A percentile compares a stretch with the other conserved stretches of the same genome.
phyloP scores from a whole-genome alignment of 2,888 invertebrate species.

The Thymelicus sylvestris region DNA sequence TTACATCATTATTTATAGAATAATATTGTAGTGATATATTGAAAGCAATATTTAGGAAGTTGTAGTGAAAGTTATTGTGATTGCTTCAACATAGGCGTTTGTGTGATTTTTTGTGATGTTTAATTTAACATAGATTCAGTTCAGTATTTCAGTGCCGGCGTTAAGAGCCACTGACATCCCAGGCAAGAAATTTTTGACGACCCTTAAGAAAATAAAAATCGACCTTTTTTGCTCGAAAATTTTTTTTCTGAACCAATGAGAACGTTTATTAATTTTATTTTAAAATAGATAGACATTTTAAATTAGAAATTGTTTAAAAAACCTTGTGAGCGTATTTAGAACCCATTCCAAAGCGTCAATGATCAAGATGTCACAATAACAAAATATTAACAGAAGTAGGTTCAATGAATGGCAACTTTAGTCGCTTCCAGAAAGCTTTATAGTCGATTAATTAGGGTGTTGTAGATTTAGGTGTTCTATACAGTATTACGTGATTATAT shows the following conservation, averaged over 20 bases:
- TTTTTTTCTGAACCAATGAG: too few relatives aligned
- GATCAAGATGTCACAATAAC: conserved; percentile 5
- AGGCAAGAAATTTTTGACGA: too few relatives aligned
- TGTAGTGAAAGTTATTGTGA: conserved; percentile 10
- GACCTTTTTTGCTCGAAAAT: too few relatives aligned
- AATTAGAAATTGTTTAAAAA: too few relatives aligned
- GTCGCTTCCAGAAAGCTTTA: conserved; percentile 73
- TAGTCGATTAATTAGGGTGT: conserved; percentile 47
- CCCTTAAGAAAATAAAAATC: too few relatives aligned
- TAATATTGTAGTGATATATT: conserved; percentile 16
- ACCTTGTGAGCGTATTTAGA: too few relatives aligned
- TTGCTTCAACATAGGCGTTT: background rate
- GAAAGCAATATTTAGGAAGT: conserved; percentile 23
- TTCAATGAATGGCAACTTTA: conserved; percentile 52
- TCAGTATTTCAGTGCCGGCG: too few relatives aligned
- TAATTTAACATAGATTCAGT: too few relatives aligned
- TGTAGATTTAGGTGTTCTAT: conserved; percentile 12
- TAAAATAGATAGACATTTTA: too few relatives aligned
- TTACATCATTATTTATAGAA: background rate
- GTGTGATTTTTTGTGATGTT: too few relatives aligned
- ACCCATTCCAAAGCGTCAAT: background rate
- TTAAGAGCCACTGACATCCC: too few relatives aligned
- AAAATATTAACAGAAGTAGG: conserved; percentile 13
- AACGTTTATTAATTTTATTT: too few relatives aligned
- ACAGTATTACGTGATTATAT: conserved; percentile 17